Percentiles rank a stretch among this genome's conserved stretches.
Evolutionary conservation across 2,888 invertebrate genomes (phyloP).

Genomic region (Cetonia aurata): DNA sequence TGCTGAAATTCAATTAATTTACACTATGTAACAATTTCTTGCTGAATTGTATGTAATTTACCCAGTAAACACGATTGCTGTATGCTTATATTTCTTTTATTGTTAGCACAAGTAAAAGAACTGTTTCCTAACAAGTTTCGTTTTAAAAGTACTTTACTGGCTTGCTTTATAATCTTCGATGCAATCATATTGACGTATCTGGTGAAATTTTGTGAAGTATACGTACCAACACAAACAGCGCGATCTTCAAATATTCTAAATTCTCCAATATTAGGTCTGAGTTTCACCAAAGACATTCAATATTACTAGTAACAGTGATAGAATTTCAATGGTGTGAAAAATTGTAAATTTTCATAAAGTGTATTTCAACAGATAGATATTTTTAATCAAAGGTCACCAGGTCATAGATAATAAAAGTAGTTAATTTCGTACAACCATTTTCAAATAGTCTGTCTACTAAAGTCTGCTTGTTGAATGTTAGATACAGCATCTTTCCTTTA

Average conservation of each 20-base stretch:
- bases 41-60: constrained; percentile 48
- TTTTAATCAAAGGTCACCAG: constrained; percentile 22
- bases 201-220: constrained; percentile 3
- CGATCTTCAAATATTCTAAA: neutral
- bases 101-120: constrained; percentile 6
- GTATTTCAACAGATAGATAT: constrained; percentile 2
- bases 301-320: neutral
- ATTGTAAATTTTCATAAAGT: neutral
- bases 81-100: constrained; percentile 39
- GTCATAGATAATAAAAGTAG: constrained; percentile 26
- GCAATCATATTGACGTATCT: constrained; percentile 55
- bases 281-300: constrained; percentile 4
- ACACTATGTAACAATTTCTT: constrained; percentile 24
- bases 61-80: constrained; percentile 53
- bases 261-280: neutral
- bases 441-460: no score
- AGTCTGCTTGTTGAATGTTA: no score
- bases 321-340: neutral
- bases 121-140: constrained; percentile 51
- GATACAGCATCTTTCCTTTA: no score
- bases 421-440: no score
- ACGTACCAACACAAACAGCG: constrained; percentile 12
- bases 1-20: constrained; percentile 66
- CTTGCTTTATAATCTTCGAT: constrained; percentile 56
- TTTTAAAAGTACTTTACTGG: constrained; percentile 54